phyloP scores from a whole-genome alignment of 2,113 vertebrate species.

The Rattus norvegicus region GRCr8 NC_086039.1:68216001-68216500 shows the following conservation, averaged over 20 bases:
- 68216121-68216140: background rate
- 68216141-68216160: slow-evolving; percentile 49
- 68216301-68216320: slow-evolving; percentile 52
- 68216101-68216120: slow-evolving; percentile 22
- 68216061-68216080: background rate
- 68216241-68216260: slow-evolving; percentile 50
- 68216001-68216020: background rate
- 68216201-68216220: slow-evolving; percentile 30
- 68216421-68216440: slow-evolving; percentile 10
- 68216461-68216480: background rate
- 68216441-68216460: background rate
- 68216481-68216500: background rate
- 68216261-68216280: slow-evolving; percentile 50
- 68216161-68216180: background rate
- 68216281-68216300: background rate
- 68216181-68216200: slow-evolving; percentile 68
- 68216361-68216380: background rate
- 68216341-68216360: slow-evolving; percentile 71
- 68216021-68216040: slow-evolving; percentile 26
- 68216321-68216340: slow-evolving; percentile 73
- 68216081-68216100: background rate
- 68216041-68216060: background rate
- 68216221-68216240: slow-evolving; percentile 40
- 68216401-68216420: slow-evolving; percentile 39
- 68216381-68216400: slow-evolving; percentile 31